Evolutionary conservation across 2,797 vertebrate genomes (phyloP), one percentile per base, ranked within the genome.

Genomic region (Scarus forsteni): DNA sequence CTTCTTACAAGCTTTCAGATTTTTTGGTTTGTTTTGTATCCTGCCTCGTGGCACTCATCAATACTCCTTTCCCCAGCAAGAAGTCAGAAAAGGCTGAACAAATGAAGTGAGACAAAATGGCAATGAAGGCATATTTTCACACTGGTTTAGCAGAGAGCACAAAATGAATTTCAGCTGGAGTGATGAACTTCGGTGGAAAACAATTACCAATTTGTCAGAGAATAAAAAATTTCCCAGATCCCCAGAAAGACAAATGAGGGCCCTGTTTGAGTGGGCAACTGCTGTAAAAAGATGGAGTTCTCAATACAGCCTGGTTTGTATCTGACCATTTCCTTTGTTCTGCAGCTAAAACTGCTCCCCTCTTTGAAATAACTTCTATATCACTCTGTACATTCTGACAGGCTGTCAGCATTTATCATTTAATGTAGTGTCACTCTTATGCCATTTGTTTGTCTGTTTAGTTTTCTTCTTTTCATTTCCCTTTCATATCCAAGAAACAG

Each of bases 111-210:
- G 54, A 65, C 19, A 13, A 55, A 76, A 70, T 19, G 13, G 8
- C 10, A 61, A 19, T 58, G 54, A 3, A 18, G 61, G 14, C 36
- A 56, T 38, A 59, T 72, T 65, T 52, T 53, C 19, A 59, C 56
- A 15, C 27, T 6, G 38, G 34, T 61, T 58, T 60, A 73, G 39
- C 36, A 63, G 11, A 44, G 48, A 40, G 16, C 68, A 58, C 8
- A 44, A 66, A 67, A 66, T 56, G 36, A 0, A 64, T 75, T 75
- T 38, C 35, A 55, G 44, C 16, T 18, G 66, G 44, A 66, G 54
- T 66, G 18, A 15, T 15, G 63, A 39, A 15, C 18, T 54, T 51
- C 58, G 38, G 27, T 58, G 53, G 16, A 45, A 40, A 65, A 50
- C 59, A 61, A 12, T 1, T 27, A 56, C 5, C 35, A 61, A 18